A percentile compares a stretch with the other conserved stretches of the same genome.
These are phyloP conservation scores for Glossophaga mutica DNA, from an alignment of 2,797 vertebrate genomes.

Conservation along the genomic window DNA sequence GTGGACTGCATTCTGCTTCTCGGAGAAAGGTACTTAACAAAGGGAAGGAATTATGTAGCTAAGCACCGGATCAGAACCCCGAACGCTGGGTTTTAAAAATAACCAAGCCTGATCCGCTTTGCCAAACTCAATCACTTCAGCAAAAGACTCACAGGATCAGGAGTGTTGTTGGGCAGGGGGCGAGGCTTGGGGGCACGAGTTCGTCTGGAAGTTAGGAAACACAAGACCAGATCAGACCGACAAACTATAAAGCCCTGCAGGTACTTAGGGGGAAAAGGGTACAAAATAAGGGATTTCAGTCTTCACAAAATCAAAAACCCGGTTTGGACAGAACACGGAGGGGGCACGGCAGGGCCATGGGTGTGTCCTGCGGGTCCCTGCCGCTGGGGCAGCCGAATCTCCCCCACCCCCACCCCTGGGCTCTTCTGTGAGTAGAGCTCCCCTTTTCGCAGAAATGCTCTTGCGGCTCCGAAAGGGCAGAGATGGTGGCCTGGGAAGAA, in stretches of 20 bases:
- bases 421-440: background rate
- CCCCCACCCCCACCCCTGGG: background rate
- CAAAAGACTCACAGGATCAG: background rate
- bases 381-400: background rate
- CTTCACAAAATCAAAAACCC: background rate
- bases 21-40: slow-evolving; percentile 43
- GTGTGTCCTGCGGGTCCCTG: background rate
- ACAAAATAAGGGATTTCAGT: background rate
- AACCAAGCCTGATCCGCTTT: slow-evolving; percentile 57
- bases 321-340: background rate
- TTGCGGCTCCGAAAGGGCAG: background rate
- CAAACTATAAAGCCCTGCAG: background rate
- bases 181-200: accelerated
- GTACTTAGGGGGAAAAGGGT: accelerated
- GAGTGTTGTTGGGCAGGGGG: accelerated
- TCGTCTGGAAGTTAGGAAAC: background rate
- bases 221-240: background rate
- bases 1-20: background rate
- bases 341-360: accelerated
- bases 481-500: background rate
- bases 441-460: accelerated
- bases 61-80: slow-evolving; percentile 56
- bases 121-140: slow-evolving; percentile 37
- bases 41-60: slow-evolving; percentile 55
- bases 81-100: slow-evolving; percentile 61